Conservation (phyloP, 2,113 vertebrate genomes). For the Ciconia boyciana region DNA sequence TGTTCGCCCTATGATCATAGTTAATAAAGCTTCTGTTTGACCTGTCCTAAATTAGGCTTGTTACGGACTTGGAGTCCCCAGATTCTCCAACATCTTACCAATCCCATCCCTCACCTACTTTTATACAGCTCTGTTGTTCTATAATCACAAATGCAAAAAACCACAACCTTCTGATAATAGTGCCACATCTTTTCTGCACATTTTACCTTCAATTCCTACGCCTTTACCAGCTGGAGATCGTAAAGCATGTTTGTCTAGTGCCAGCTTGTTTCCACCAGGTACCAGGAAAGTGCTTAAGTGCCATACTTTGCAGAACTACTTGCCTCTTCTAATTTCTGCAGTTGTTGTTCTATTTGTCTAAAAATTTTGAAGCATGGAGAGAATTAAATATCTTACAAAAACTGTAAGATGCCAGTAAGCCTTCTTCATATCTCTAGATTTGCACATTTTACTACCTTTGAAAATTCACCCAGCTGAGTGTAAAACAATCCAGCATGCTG, state of each 20-base stretch:
- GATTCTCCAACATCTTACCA: neutral
- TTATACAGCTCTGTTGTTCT: neutral
- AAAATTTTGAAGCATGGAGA: neutral
- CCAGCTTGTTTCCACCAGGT: neutral
- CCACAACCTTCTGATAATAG: neutral
- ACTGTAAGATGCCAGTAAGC: neutral
- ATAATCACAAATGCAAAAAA: neutral
- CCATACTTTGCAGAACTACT: neutral
- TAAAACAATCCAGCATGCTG: neutral
- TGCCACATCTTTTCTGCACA: neutral
- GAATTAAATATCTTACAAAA: neutral
- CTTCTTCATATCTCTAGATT: neutral
- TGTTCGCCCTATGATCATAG: neutral
- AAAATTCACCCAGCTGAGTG: neutral
- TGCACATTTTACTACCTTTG: neutral
- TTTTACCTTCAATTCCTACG: neutral
- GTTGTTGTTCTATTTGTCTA: neutral
- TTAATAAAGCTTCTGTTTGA: neutral
- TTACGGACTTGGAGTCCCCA: neutral
- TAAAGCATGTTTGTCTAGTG: neutral
- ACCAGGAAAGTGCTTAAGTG: neutral
- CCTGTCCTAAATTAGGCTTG: neutral
- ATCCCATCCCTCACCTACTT: neutral
- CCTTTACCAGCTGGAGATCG: neutral
- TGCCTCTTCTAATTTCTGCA: neutral